Percentiles rank a stretch among this genome's conserved stretches.
phyloP scores from a whole-genome alignment of 2,888 invertebrate genomes.

The Ligdia adustata region DNA sequence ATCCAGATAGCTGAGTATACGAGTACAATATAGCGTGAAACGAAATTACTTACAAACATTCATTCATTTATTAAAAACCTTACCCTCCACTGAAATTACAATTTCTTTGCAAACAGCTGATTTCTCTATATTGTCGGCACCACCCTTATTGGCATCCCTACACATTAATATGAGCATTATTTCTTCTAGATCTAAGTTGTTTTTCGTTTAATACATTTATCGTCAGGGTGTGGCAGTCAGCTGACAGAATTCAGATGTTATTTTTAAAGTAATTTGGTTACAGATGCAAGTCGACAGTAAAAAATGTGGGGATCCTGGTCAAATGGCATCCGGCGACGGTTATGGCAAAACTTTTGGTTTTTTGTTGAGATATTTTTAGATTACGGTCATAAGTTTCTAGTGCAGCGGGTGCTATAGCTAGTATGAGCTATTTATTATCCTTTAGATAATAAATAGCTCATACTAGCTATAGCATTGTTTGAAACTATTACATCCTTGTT shows the following conservation, averaged over 20 bases:
- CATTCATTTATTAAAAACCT: constrained; percentile 33
- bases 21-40: too few relatives aligned
- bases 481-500: too few relatives aligned
- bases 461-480: too few relatives aligned
- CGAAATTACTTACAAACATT: constrained; percentile 27
- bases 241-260: constrained; percentile 34
- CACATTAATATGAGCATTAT: background rate
- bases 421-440: too few relatives aligned
- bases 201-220: constrained; percentile 5
- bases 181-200: background rate
- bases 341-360: background rate
- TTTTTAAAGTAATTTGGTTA: constrained; percentile 29
- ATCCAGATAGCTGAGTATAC: constrained; percentile 14
- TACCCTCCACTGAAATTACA: constrained; percentile 22
- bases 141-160: constrained; percentile 8
- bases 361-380: background rate
- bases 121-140: constrained; percentile 18
- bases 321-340: constrained; percentile 1
- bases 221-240: constrained; percentile 31
- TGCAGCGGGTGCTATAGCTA: too few relatives aligned
- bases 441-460: too few relatives aligned
- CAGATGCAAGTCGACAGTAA: constrained; percentile 31
- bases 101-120: constrained; percentile 36
- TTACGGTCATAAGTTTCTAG: too few relatives aligned
- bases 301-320: constrained; percentile 27